Evolutionary conservation across 2,888 invertebrate genomes (phyloP), one percentile per base, ranked within the genome.

Genomic region (Oscheius myriophilus): DNA sequence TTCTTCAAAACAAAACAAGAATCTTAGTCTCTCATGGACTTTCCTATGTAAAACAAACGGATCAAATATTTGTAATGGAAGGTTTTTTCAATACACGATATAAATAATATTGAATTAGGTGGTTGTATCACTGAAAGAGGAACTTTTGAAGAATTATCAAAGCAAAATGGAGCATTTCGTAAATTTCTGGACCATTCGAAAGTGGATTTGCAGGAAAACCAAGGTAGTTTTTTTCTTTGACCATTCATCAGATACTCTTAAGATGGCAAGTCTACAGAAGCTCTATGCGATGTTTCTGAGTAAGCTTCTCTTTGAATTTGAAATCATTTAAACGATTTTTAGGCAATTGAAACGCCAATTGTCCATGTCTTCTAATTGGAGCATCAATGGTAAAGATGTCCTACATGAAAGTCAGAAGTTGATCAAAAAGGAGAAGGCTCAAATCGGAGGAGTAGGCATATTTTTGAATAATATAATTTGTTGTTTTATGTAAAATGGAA

Each of bases 11-110:
- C 45, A 90, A 91, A 89, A 96, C 96, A 0, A 90, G 96, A 71
- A 89, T 98, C 53, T 90, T 97, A 83, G 96, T 97, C 25, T 98
- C 97, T 0, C 96, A 98, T 88, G 93, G 94, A 77, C 92, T 97
- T 64, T 93, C 94, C 12, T 96, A 93, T 88, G 90, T 97, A 79
- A 93, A 95, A 0, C 91, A 93, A 85, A 93, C 93, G 0, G 94
- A 96, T 88, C 90, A 92, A 83, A 94, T 98, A 77, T 88, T 95
- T 75, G 96, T 97, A 2, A 88, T 98, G 83, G 92, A 92, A 84
- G 79, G 81, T 81, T 33, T 11, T n/a, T 25, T 39, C 9, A 12
- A n/a, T 21, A 33, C 14, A 41, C 11, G 41, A 33, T 42, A 41
- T 39, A 4, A 57, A 6, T n/a, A 46, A 9, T 45, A 26, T 61